These are phyloP conservation scores for Alloplasta piceator DNA, from an alignment of 2,888 invertebrate species.

Conservation along the genomic window DNA sequence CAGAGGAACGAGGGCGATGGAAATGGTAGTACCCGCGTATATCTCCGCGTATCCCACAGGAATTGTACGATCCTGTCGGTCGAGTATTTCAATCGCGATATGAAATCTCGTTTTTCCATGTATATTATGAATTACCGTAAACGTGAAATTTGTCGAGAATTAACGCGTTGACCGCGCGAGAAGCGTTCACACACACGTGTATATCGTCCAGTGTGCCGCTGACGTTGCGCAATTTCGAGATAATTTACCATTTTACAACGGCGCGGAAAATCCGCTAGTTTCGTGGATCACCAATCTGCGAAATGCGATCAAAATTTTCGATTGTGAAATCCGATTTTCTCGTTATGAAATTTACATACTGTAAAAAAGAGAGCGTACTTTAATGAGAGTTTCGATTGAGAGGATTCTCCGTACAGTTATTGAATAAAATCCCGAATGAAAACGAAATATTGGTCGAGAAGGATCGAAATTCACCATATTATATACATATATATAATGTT, in stretches of 20 bases:
- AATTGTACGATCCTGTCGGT: neutral
- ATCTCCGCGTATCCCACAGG: conserved; percentile 6
- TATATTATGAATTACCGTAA: conserved; percentile 36
- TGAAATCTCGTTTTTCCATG: conserved; percentile 29
- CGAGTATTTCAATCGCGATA: conserved; percentile 58
- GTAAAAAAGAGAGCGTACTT: no score
- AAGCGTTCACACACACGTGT: no score
- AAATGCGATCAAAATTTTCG: conserved; percentile 11
- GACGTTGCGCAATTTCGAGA: conserved; percentile 26
- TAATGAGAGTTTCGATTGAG: no score
- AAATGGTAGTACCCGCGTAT: neutral
- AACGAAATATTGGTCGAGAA: neutral
- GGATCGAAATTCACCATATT: neutral
- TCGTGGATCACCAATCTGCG: conserved; percentile 16
- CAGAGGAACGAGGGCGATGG: conserved; percentile 6
- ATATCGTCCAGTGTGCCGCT: neutral
- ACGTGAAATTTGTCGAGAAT: conserved; percentile 52
- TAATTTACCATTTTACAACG: conserved; percentile 49
- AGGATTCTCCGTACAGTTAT: neutral
- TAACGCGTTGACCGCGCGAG: conserved; percentile 24
- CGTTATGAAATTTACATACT: neutral
- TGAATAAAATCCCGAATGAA: conserved; percentile 17
- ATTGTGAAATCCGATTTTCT: conserved; percentile 2
- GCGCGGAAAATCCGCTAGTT: conserved; percentile 21
- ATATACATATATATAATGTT: neutral